phyloP scores from a whole-genome alignment of 1,140 invertebrate species.

The Drosophila arawakana region DNA sequence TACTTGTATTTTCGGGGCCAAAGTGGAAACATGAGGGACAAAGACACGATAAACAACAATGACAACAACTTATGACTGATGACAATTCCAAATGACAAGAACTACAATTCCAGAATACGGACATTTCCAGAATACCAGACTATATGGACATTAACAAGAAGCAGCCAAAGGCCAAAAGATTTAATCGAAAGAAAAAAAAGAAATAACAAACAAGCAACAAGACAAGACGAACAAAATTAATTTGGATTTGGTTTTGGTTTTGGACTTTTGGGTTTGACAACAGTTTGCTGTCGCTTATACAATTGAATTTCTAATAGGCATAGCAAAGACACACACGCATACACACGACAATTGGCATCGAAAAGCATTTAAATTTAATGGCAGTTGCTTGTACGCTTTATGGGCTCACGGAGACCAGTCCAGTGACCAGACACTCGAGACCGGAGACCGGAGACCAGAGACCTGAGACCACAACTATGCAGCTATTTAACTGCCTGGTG shows the following conservation, averaged over 20 bases:
- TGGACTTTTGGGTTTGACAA: background rate
- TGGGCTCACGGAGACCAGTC: constrained; percentile 24
- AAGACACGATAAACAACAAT: constrained; percentile 18
- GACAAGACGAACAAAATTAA: background rate
- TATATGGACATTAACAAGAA: constrained; percentile 2
- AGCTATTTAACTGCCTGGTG: constrained; percentile 49
- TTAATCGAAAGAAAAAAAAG: constrained; percentile 31
- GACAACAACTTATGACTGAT: constrained; percentile 41
- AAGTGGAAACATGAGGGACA: constrained; percentile 9
- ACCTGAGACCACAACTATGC: constrained; percentile 3
- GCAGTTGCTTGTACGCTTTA: constrained; percentile 72
- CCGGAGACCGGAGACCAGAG: background rate
- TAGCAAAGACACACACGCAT: constrained; percentile 31
- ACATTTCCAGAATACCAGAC: constrained; percentile 23
- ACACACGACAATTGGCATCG: constrained; percentile 54
- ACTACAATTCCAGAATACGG: background rate
- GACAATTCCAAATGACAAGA: constrained; percentile 40
- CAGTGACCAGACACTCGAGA: background rate
- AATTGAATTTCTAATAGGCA: constrained; percentile 80
- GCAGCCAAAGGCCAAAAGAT: constrained; percentile 41
- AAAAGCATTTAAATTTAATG: constrained; percentile 82
- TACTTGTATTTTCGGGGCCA: background rate
- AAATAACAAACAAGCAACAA: background rate
- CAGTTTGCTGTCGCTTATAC: constrained; percentile 44
- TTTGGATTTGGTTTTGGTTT: background rate